Base-by-base conservation (phyloP, 2,113 vertebrate genomes). In the Blennius ocellaris region DNA sequence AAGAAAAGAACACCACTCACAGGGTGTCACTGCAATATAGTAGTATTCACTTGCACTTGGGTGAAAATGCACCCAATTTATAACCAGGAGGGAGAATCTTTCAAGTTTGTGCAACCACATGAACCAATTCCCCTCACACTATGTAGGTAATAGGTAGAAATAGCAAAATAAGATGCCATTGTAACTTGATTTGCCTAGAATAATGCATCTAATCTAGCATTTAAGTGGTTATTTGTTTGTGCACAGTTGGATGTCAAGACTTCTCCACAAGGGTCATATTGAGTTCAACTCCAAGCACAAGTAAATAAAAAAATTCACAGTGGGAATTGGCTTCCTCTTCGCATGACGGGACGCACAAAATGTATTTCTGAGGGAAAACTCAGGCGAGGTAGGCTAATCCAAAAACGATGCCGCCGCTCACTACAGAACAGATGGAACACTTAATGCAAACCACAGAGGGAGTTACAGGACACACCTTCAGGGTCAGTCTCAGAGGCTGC, bases 371-470 rank as follows among this genome's bases (percentile, higher is more conserved):
- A 62, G 45, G 21, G 21, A 30, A 30, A 30, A 30, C 21, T 30
- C 21, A 30, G 21, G 4, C 21, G 21, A 30, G 21, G 21, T 30
- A 30, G 21, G 21, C 41, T 55, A 1, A 45, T 39, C 21, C 0
- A 16, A 30, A 30, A 52, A 41, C 11, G 40, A 62, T 0, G 11
- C 7, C 48, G 67, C 36, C 37, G 48, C 8, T 55, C 30, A 55
- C 7, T 17, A 5, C 60, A 43, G n/a, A 70, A 76, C 44, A 76
- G 50, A 78, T 63, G 58, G 21, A 41, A 49, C 52, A 78, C 11
- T 39, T 11, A 73, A 77, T 74, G 90, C 87, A 91, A 88, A 92
- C 88, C 88, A 87, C 57, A 69, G 70, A 83, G 55, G 65, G 60
- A 64, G 65, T 30, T 30, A 52, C 51, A 44, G 53, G 53, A 75